Base-by-base conservation (phyloP, 2,797 vertebrate genomes). In the Sebastes steindachneri region DNA sequence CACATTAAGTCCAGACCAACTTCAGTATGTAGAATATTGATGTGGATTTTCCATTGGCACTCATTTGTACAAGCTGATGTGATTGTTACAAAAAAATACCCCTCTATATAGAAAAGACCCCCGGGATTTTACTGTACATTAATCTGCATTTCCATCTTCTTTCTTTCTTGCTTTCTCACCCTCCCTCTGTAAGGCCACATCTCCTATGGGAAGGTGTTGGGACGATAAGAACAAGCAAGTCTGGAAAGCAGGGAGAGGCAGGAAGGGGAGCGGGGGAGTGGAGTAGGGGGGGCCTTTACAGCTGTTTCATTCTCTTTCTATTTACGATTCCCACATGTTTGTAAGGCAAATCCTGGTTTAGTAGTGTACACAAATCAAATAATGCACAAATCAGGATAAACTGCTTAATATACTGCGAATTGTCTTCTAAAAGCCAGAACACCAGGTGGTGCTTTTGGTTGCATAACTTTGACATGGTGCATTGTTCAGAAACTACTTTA, bases 201-300 rank as follows among this genome's bases (percentile, higher is more conserved):
- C 79, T 93, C 91, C 90, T 89, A 62, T 86, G 92, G 94, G 94
- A 95, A 94, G 94, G 94, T 95, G 90, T 91, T 88, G 77, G 89
- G 86, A 86, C 41, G 90, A 94, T 91, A 89, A 93, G 92, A 93
- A 93, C 80, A 51, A 51, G 45, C 45, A 85, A 85, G 89, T 91
- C 84, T 91, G 89, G 83, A 87, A 81, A 91, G 82, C 73, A 79
- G 80, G 85, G 86, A 90, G 88, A 84, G 87, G 80, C 90, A 88
- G 89, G 88, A 92, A 91, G 75, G 75, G 86, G 84, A 71, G 75
- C 11, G 7, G 70, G 77, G 73, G 75, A 78, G 75, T 31, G 21
- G 69, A 71, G 73, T 5, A 28, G 72, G 53, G 41, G 48, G 48
- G 78, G 78, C 28, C 63, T 90, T 86, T 60, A 83, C 88, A 88